Base-by-base conservation (phyloP, 53 echinoderm and acorn worm genomes). In the Paelopatides confundens region DNA sequence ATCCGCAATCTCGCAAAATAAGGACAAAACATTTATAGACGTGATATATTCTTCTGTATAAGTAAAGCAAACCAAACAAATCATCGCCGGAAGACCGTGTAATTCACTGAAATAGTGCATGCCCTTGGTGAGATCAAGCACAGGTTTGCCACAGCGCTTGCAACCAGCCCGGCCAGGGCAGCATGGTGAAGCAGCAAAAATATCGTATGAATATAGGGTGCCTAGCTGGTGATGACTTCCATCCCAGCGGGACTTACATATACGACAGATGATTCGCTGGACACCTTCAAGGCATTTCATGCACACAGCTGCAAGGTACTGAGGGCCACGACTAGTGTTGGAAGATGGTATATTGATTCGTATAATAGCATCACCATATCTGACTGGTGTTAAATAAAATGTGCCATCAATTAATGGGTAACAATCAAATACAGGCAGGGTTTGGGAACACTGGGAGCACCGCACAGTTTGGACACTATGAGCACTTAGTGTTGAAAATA, bases 211-310 rank as follows among this genome's bases (percentile, higher is more conserved):
- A 88, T 99, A 99, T 12, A 99, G 89, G 11, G 99, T 99, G 12
- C 99, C 99, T 28, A 99, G 96, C 88, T 99, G 99, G 82, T 99
- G 94, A 88, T 99, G 99, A 50, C 99, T 99, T 17, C 99, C 99
- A 89, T 99, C 99, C 99, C 99, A 99, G 39, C 94, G 96, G 9
- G 99, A 94, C 76, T 99, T 94, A 87, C 99, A 99, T 88, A 91
- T 96, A 86, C 96, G 95, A 74, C 99, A 99, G 31, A 99, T 89
- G 38, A 99, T 96, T 54, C 88, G 90, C 62, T 99, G 96, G 1
- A 92, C 96, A 54, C 99, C 99, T 82, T 96, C 99, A 39, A 99
- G 77, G 85, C 99, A 99, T 76, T 96, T 90, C 95, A 99, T 95
- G 90, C 99, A 99, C 38, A 99, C 99, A 30, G 99, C 99, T 88